phyloP scores from a whole-genome alignment of 92 coral and sea anemone genomes.

The Meandrina meandrites region DNA sequence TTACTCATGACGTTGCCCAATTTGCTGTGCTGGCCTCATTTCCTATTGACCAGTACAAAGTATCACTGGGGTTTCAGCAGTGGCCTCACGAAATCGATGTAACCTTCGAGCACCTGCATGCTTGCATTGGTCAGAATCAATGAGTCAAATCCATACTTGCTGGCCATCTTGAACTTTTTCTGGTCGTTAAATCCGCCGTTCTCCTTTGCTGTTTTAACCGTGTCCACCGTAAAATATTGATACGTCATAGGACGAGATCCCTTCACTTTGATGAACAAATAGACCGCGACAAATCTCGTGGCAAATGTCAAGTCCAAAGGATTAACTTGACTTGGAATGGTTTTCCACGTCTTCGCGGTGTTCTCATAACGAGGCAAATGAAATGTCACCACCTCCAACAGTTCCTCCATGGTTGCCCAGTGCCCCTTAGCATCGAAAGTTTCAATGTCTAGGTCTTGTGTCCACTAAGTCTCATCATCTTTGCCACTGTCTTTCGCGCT shows the following conservation, averaged over 20 bases:
- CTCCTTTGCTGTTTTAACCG: slow-evolving; percentile 40
- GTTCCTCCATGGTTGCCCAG: slow-evolving; percentile 50
- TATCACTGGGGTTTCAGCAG: no score
- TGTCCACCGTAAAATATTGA: slow-evolving; percentile 48
- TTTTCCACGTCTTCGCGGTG: slow-evolving; percentile 35
- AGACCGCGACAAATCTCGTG: slow-evolving; percentile 44
- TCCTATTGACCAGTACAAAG: no score
- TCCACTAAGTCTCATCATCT: not conserved
- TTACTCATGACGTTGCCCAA: no score
- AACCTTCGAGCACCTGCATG: no score
- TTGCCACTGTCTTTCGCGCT: slow-evolving; percentile 22
- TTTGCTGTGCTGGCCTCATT: no score
- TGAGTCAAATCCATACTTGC: not conserved
- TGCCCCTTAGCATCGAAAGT: slow-evolving; percentile 35
- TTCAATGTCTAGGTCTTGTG: not conserved
- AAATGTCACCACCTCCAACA: slow-evolving; percentile 6
- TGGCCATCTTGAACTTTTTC: slow-evolving; percentile 39
- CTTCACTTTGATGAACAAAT: slow-evolving; percentile 35
- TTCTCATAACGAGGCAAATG: slow-evolving; percentile 36
- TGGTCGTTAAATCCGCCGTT: slow-evolving; percentile 56
- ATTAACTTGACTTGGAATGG: slow-evolving; percentile 23
- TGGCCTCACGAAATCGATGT: no score
- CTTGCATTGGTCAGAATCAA: no score
- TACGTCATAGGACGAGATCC: slow-evolving; percentile 61
- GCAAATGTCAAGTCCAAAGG: slow-evolving; percentile 45